A percentile compares a stretch with the other conserved stretches of the same genome.
Conservation (phyloP, 2,797 vertebrate species). For the Moxostoma hubbsi region DNA sequence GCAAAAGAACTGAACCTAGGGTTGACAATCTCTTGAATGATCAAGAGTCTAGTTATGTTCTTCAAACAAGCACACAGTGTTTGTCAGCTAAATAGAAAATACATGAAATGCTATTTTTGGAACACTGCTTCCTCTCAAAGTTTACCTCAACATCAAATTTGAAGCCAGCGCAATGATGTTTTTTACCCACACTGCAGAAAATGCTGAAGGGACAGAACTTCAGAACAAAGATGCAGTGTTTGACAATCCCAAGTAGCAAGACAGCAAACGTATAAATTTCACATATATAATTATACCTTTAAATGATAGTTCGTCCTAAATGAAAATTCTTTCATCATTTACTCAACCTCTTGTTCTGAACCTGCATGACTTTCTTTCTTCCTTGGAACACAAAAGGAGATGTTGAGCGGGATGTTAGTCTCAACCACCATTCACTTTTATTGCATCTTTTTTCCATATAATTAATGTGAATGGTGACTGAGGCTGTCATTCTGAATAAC, state of each 20-base stretch:
- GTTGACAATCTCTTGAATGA: constrained; percentile 14
- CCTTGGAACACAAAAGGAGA: too few relatives aligned
- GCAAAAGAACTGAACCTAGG: background rate
- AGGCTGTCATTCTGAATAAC: too few relatives aligned
- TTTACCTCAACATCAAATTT: background rate
- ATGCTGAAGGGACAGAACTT: constrained; percentile 2
- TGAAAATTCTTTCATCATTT: too few relatives aligned
- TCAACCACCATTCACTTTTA: too few relatives aligned
- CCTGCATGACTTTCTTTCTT: too few relatives aligned
- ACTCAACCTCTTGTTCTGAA: too few relatives aligned
- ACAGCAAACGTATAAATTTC: background rate
- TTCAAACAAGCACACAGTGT: constrained; percentile 11
- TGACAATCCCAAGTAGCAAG: background rate
- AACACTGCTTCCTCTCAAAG: background rate
- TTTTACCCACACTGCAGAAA: background rate
- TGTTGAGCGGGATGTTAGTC: too few relatives aligned
- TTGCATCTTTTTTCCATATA: too few relatives aligned
- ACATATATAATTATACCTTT: constrained; percentile 24
- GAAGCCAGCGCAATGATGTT: background rate
- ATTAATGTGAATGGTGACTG: too few relatives aligned
- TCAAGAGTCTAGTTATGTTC: constrained; percentile 12
- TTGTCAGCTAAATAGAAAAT: background rate
- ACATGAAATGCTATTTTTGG: constrained; percentile 20
- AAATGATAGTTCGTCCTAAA: background rate
- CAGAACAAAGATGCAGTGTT: background rate